Conservation (phyloP, 1,140 invertebrate species). For the Papilio glaucus region DNA sequence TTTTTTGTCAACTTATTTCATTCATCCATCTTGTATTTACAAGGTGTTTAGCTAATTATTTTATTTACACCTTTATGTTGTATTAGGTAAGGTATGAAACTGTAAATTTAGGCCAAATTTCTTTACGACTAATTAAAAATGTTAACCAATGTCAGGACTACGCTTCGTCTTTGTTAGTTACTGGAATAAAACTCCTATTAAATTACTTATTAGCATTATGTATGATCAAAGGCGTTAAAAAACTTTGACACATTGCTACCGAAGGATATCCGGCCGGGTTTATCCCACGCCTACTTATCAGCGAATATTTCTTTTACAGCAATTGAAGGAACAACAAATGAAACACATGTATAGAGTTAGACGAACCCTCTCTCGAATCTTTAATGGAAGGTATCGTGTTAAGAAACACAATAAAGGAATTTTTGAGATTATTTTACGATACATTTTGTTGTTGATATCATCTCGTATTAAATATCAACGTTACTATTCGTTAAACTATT, state of each 20-base stretch:
- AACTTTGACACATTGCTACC: neutral
- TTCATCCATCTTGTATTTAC: no score
- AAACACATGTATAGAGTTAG: slow-evolving; percentile 13
- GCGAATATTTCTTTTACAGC: slow-evolving; percentile 14
- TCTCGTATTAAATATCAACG: neutral
- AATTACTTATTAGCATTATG: neutral
- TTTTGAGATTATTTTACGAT: neutral
- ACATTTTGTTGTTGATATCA: slow-evolving; percentile 4
- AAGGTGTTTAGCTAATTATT: no score
- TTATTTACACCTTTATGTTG: no score
- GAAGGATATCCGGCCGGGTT: slow-evolving; percentile 22
- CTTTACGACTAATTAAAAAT: no score
- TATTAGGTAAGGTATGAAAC: no score
- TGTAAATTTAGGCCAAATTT: no score
- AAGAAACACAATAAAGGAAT: neutral
- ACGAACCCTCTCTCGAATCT: neutral
- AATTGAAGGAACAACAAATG: neutral
- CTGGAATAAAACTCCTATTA: neutral
- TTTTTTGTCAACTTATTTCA: no score
- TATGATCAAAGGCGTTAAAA: slow-evolving; percentile 17
- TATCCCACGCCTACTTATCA: slow-evolving; percentile 12
- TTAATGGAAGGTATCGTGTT: neutral
- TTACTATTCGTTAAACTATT: neutral
- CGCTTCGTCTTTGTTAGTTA: neutral
- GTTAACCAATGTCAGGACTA: no score